Evolutionary conservation across 64 coral and sea anemone genomes (phyloP), one percentile per base, ranked within the genome.

Genomic region (Pachyseris speciosa): DNA sequence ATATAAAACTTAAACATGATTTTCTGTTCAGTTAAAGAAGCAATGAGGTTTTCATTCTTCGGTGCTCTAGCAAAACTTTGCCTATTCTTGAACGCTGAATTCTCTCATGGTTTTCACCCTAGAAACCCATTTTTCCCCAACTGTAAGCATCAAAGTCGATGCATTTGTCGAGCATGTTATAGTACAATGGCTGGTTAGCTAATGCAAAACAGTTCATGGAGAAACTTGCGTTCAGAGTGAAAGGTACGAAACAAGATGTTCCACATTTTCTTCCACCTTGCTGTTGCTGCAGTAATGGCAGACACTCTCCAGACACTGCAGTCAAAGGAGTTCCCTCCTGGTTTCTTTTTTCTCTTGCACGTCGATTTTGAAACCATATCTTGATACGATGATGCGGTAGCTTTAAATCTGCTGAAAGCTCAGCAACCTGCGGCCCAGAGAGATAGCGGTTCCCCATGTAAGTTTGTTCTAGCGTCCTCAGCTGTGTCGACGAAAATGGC

Each of bases 331-430:
- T 37, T 12, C 39, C 32, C 5, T 81, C 77, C n/a, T 80, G 69
- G 20, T 37, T 77, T 81, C 93, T 88, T 64, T 97, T 97, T 63
- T 97, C 95, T 37, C 95, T 73, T 19, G 95, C 95, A 6, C 95
- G 95, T 73, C 95, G 84, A 74, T 97, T 97, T 84, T 97, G 95
- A 74, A 97, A 97, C 95, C 95, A 97, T 39, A 97, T 97, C 77
- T 97, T 97, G 47, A 97, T 74, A 76, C 95, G 91, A 33, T 97
- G 91, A 66, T 97, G 76, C 30, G 95, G 93, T 42, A 97, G 80
- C 45, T 86, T 69, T 7, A 97, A 65, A n/a, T 49, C 80, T 32
- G 53, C 26, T 22, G 91, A 75, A 27, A 97, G 91, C 30, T 94
- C 95, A 5, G 72, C 75, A 16, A 97, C 95, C 68, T 97, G 86